Conservation (phyloP, 2,888 invertebrate genomes). For the Abrostola tripartita region DNA sequence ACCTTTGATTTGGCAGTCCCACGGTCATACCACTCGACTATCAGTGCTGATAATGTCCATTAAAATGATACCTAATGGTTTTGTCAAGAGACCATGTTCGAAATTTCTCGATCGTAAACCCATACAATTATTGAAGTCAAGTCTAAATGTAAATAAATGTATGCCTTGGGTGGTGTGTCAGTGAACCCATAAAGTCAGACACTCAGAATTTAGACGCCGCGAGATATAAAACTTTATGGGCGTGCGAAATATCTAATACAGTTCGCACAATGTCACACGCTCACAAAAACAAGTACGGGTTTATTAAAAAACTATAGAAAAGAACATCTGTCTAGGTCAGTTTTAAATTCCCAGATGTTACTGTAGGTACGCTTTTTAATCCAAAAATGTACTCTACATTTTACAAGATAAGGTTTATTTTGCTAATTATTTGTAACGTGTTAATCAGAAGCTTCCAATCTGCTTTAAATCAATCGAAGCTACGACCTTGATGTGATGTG, state of each 20-base stretch:
- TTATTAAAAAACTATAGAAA: background rate
- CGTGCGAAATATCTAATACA: constrained; percentile 24
- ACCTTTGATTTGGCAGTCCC: no score
- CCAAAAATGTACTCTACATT: constrained; percentile 16
- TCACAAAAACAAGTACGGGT: background rate
- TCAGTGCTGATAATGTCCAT: no score
- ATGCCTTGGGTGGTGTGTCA: constrained; percentile 31
- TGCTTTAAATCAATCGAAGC: constrained; percentile 70
- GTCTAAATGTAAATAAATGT: constrained; percentile 26
- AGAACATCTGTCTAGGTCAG: constrained; percentile 10
- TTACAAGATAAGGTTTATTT: constrained; percentile 16
- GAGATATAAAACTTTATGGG: constrained; percentile 22
- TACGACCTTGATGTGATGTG: constrained; percentile 72
- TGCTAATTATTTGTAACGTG: constrained; percentile 22
- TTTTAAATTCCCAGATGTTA: constrained; percentile 8
- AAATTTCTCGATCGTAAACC: constrained; percentile 33
- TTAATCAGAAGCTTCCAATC: constrained; percentile 55
- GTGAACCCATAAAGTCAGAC: constrained; percentile 26
- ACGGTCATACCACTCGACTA: no score
- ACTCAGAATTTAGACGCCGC: constrained; percentile 13
- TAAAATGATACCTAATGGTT: no score
- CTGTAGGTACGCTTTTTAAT: background rate
- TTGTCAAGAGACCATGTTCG: background rate
- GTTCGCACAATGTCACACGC: constrained; percentile 11
- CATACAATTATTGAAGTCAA: constrained; percentile 24